Base-by-base conservation (phyloP, 2,113 vertebrate species). In the Corythoichthys intestinalis region DNA sequence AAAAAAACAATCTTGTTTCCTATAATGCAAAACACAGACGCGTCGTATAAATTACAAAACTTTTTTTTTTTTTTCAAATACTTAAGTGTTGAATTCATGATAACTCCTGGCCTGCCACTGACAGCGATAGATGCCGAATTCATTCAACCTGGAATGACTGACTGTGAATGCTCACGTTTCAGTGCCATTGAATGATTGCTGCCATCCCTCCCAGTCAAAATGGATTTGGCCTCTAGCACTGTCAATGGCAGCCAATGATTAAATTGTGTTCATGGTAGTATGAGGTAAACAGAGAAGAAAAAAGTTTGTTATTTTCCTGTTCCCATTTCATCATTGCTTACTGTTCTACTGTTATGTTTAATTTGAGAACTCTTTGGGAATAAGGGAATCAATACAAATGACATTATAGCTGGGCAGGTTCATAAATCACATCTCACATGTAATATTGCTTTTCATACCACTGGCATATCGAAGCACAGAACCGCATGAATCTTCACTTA, bases 371-470 rank as follows among this genome's bases (percentile, higher is more conserved):
- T 8, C 67, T 66, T 61, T 77, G 77, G 68, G 72, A 88, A 92
- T 85, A 87, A 89, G 65, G 77, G 83, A 92, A 78, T 74, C 90
- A 85, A 92, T 93, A 90, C 84, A 93, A 91, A 92, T 90, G 84
- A 81, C 88, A 91, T 93, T 92, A 93, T 72, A 83, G 89, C 86
- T 83, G 78, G 76, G 70, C 74, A 86, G 79, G 76, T 83, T 81
- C 87, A 87, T 90, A 91, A 88, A 87, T 90, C 88, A 85, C 84
- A 85, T 83, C 82, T 76, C 84, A 79, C 81, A 20, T 81, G 13
- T 69, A 75, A 86, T 91, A 83, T 73, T 93, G 84, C 86, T 89
- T 92, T 85, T 79, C 65, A 66, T 74, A 69, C 6, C 3, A 66
- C 80, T 66, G 68, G 62, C 71, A 67, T 75, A 59, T 80, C 74